Evolutionary conservation across 2,888 invertebrate species (phyloP).

Genomic region (Eugnorisma glareosa): DNA sequence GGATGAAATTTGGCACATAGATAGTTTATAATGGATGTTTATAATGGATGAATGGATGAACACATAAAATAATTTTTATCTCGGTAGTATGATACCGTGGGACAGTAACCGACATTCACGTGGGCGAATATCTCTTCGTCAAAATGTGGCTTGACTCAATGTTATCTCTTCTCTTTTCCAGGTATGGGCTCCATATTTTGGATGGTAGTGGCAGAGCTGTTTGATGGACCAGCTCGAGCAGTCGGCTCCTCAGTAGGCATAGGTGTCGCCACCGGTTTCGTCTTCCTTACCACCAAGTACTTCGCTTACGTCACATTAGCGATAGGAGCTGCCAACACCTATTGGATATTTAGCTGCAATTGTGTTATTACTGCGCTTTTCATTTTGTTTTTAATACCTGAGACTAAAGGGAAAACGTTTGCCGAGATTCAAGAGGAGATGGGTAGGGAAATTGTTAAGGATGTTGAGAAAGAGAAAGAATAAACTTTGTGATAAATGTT

Average conservation of each 20-base stretch:
- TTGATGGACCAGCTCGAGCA: constrained; percentile 76
- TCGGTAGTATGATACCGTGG: too few species aligned
- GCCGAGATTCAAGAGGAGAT: constrained; percentile 76
- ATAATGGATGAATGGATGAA: too few species aligned
- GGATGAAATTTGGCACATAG: too few species aligned
- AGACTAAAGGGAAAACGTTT: constrained; percentile 83
- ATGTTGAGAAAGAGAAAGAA: constrained; percentile 7
- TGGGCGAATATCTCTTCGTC: too few species aligned
- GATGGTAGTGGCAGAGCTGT: constrained; percentile 78
- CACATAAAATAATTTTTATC: too few species aligned
- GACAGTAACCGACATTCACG: too few species aligned
- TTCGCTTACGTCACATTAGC: constrained; percentile 71
- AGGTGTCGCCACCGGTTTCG: neutral
- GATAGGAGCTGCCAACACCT: constrained; percentile 76
- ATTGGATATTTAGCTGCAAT: constrained; percentile 75
- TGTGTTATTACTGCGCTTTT: constrained; percentile 72
- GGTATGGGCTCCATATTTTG: constrained; percentile 80
- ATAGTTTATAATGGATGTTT: too few species aligned
- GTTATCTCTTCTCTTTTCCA: constrained; percentile 51
- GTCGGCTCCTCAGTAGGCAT: constrained; percentile 69
- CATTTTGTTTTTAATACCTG: constrained; percentile 77
- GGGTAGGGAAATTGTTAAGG: constrained; percentile 21
- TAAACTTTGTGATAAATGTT: neutral
- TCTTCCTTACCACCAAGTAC: constrained; percentile 70
- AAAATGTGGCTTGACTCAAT: neutral